Conservation (phyloP, 2,888 invertebrate species). For the Athalia cordata region DNA sequence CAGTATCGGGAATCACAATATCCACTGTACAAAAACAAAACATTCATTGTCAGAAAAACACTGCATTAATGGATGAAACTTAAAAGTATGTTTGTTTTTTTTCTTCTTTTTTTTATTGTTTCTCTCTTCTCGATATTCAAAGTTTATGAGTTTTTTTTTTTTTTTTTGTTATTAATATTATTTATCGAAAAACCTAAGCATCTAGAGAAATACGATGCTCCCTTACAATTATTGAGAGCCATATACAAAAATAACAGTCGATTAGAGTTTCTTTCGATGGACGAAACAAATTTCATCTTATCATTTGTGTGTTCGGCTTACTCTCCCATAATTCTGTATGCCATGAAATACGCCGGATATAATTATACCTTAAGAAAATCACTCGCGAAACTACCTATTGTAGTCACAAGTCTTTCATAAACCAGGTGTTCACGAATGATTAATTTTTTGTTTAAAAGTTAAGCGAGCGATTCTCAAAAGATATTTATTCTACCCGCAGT, state of each 20-base stretch:
- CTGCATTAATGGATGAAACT: conserved; percentile 32
- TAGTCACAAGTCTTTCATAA: background rate
- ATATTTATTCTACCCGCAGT: background rate
- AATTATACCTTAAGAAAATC: too few relatives aligned
- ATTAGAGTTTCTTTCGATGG: too few relatives aligned
- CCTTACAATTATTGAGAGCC: too few relatives aligned
- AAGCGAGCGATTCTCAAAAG: background rate
- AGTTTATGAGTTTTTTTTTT: conserved; percentile 53
- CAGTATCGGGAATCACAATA: conserved; percentile 70
- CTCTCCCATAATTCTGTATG: too few relatives aligned
- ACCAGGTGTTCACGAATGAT: background rate
- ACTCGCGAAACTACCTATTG: background rate
- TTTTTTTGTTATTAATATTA: conserved; percentile 53
- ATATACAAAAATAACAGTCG: too few relatives aligned
- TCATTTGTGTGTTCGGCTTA: too few relatives aligned
- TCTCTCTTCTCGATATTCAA: conserved; percentile 50
- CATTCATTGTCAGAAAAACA: conserved; percentile 63
- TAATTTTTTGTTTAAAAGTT: background rate
- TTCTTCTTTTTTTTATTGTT: background rate
- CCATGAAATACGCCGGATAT: too few relatives aligned
- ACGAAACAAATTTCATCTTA: too few relatives aligned
- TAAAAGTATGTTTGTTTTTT: conserved; percentile 16
- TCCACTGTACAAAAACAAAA: conserved; percentile 70
- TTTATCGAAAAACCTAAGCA: conserved; percentile 9
- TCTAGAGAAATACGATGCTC: too few relatives aligned